These are phyloP conservation scores for Drosophila sordidula DNA, from an alignment of 2,888 invertebrate genomes.

Conservation along the genomic window DNA sequence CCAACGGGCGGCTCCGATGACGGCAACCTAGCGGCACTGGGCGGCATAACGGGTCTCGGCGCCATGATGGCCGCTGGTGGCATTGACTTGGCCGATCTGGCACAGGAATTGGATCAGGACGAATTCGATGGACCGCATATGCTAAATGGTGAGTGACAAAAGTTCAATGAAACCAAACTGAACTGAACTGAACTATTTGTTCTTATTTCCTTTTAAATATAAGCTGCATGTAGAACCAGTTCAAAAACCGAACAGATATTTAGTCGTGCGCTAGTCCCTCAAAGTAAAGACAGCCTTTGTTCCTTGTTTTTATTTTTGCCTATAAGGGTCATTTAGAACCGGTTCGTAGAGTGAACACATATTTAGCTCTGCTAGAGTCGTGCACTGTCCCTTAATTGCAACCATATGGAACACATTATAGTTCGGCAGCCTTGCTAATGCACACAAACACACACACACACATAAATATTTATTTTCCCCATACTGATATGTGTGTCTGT, in stretches of 20 bases:
- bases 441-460: not conserved
- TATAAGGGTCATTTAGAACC: constrained; percentile 1
- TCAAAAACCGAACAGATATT: too few relatives aligned
- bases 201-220: not conserved
- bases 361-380: not conserved
- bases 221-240: too few relatives aligned
- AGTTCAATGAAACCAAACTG: not conserved
- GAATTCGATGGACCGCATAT: constrained; percentile 89
- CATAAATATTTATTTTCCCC: not conserved
- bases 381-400: constrained; percentile 6
- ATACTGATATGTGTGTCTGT: not conserved
- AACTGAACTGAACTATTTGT: not conserved
- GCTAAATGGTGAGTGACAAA: constrained; percentile 86
- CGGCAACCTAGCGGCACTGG: constrained; percentile 86
- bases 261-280: too few relatives aligned
- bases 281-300: not conserved
- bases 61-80: constrained; percentile 86
- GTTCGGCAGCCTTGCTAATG: constrained; percentile 2
- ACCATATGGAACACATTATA: constrained; percentile 12
- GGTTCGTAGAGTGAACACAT: constrained; percentile 6
- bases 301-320: not conserved
- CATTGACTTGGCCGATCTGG: constrained; percentile 87
- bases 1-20: constrained; percentile 95
- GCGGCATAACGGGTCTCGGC: constrained; percentile 82
- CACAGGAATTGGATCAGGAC: constrained; percentile 89